Percentiles rank a stretch among this genome's conserved stretches.
These are phyloP conservation scores for Anthopleura sola DNA, from an alignment of 64 coral and sea anemone genomes.

Conservation along the genomic window DNA sequence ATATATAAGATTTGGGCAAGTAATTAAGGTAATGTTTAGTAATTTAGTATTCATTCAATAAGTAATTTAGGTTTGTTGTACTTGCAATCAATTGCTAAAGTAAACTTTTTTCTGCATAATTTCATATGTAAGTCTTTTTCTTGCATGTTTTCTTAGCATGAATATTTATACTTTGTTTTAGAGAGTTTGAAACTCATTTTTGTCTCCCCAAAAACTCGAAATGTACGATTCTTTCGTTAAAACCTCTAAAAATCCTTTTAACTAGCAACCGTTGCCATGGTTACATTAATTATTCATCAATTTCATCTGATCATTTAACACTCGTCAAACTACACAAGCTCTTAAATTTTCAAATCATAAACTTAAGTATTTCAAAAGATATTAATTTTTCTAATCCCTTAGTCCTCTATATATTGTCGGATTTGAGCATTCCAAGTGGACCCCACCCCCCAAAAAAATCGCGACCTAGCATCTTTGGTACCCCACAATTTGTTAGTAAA, in stretches of 20 bases:
- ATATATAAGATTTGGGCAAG: too few relatives aligned
- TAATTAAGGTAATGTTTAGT: too few relatives aligned
- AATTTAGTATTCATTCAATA: too few relatives aligned
- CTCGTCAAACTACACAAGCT: neutral
- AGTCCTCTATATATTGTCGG: neutral
- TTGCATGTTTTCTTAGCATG: neutral
- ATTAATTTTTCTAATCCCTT: neutral
- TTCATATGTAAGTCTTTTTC: neutral
- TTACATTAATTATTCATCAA: neutral
- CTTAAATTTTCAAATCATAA: neutral
- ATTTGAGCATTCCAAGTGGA: neutral
- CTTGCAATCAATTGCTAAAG: neutral
- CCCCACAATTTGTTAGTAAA: neutral
- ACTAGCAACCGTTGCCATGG: neutral
- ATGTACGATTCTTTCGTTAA: neutral
- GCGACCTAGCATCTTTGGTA: neutral
- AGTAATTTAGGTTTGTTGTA: neutral
- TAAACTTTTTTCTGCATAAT: neutral
- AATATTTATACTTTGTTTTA: neutral
- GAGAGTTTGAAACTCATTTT: neutral
- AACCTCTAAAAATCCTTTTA: neutral
- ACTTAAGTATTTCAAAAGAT: neutral
- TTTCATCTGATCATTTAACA: neutral
- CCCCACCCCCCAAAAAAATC: neutral
- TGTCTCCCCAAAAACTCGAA: neutral